A percentile compares a stretch with the other conserved stretches of the same genome.
Evolutionary conservation across 2,888 invertebrate genomes (phyloP).

Genomic region (Leptopterna dolabrata): DNA sequence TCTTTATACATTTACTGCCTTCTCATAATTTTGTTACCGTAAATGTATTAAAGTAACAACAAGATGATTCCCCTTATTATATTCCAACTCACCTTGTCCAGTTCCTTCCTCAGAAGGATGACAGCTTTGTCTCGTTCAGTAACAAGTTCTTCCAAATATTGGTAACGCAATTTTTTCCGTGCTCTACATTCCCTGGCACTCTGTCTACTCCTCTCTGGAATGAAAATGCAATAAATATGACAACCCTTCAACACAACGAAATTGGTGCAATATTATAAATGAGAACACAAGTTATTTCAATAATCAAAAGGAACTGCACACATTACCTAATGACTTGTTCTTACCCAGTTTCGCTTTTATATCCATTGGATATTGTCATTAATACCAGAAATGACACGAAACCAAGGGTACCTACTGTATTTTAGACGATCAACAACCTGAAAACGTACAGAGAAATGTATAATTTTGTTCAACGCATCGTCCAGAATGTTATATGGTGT

Average conservation of each 20-base stretch:
- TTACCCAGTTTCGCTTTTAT: constrained; percentile 46
- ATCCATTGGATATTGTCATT: constrained; percentile 33
- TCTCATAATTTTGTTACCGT: no score
- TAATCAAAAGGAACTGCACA: neutral
- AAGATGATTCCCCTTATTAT: no score
- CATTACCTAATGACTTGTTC: constrained; percentile 14
- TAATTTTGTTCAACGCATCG: no score
- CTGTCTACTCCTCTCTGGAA: constrained; percentile 90
- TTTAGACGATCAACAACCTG: neutral
- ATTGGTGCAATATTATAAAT: no score
- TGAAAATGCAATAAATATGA: neutral
- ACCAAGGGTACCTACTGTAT: neutral
- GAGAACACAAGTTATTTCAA: neutral
- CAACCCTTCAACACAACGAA: neutral
- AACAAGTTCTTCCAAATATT: constrained; percentile 95
- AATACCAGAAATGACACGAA: neutral
- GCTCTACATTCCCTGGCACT: constrained; percentile 97
- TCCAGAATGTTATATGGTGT: no score
- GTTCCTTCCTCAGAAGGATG: constrained; percentile 84
- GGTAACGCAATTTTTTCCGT: constrained; percentile 94
- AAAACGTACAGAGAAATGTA: neutral
- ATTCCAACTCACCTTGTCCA: constrained; percentile 79
- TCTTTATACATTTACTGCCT: no score
- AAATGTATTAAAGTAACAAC: no score
- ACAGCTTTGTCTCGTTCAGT: constrained; percentile 94